Percentiles rank a stretch among this genome's conserved stretches.
phyloP scores from a whole-genome alignment of 2,113 vertebrate species.

The Dinomys branickii region DNA sequence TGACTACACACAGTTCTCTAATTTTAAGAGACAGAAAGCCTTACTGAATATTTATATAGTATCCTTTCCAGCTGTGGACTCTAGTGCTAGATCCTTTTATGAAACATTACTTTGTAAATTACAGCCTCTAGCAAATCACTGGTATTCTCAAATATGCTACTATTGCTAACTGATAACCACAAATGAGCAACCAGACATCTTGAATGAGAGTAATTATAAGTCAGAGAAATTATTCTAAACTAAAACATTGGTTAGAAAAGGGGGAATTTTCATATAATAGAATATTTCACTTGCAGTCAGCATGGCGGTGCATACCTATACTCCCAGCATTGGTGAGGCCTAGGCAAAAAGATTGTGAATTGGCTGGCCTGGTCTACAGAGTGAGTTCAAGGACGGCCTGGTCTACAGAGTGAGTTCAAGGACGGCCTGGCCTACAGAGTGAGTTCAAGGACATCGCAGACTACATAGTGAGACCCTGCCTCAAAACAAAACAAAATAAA shows the following conservation, averaged over 20 bases:
- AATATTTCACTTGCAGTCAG: background rate
- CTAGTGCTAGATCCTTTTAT: background rate
- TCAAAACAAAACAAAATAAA: background rate
- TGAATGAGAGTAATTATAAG: background rate
- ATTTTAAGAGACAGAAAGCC: background rate
- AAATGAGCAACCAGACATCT: background rate
- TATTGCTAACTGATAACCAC: background rate
- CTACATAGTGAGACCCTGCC: background rate
- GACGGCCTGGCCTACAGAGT: background rate
- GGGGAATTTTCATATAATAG: background rate
- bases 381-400: background rate
- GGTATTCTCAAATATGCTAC: background rate
- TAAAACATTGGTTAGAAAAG: background rate
- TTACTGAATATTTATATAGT: background rate
- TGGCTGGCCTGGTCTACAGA: background rate
- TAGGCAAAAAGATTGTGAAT: background rate
- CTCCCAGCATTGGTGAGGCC: background rate
- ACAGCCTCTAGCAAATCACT: background rate
- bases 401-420: background rate
- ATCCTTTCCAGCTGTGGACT: background rate
- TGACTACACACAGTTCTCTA: background rate
- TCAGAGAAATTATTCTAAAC: background rate
- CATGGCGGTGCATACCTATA: background rate
- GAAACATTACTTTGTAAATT: slow-evolving; percentile 10
- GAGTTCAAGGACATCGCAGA: background rate